Conservation (phyloP, 2,888 invertebrate species). For the Norana najaformis region DNA sequence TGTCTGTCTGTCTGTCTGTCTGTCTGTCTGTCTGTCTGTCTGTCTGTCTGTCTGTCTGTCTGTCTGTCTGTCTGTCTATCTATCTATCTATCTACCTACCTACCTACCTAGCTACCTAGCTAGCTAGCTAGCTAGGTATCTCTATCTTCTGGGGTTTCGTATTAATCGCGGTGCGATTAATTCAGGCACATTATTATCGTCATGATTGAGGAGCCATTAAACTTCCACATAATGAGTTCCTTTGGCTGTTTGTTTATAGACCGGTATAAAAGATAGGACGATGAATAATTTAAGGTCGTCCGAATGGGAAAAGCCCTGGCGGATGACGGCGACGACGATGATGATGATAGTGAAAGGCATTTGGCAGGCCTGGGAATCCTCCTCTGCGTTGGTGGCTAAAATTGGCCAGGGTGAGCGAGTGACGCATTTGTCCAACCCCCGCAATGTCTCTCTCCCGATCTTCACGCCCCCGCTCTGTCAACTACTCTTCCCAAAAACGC, state of each 20-base stretch:
- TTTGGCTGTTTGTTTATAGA: neutral
- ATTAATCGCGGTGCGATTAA: neutral
- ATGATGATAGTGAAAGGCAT: neutral
- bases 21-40: no score
- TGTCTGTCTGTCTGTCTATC: no score
- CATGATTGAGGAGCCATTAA: neutral
- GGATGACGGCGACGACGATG: neutral
- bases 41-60: no score
- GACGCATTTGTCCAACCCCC: neutral
- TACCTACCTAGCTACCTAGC: neutral
- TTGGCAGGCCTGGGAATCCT: neutral
- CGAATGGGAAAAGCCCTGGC: neutral
- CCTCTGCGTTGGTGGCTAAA: neutral
- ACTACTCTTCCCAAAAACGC: neutral
- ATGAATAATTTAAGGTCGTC: neutral
- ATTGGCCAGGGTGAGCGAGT: neutral
- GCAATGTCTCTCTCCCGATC: neutral
- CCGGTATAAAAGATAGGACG: neutral
- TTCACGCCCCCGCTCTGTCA: neutral
- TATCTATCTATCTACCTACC: no score
- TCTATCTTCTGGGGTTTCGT: neutral
- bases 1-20: no score
- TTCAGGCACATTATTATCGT: neutral
- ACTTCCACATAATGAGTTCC: neutral
- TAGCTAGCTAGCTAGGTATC: neutral